phyloP scores from a whole-genome alignment of 1,140 invertebrate species.

The Hirudo medicinalis region DNA sequence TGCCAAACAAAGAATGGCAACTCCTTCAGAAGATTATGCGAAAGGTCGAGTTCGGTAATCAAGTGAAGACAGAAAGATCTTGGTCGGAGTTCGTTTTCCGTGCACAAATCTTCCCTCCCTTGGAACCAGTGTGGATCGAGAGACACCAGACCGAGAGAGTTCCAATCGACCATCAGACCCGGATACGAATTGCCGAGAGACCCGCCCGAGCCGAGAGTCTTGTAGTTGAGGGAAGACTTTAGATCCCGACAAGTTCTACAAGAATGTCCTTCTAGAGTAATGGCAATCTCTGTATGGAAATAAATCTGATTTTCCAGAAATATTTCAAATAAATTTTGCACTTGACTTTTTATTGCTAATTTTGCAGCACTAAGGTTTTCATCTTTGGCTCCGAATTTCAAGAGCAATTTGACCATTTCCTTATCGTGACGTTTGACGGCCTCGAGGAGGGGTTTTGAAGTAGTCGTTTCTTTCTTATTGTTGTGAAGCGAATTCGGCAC shows the following conservation, averaged over 20 bases:
- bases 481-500: neutral
- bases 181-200: neutral
- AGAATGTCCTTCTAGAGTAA: too few relatives aligned
- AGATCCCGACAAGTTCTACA: neutral
- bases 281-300: slow-evolving; percentile 22
- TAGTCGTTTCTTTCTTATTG: neutral
- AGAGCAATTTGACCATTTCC: slow-evolving; percentile 53
- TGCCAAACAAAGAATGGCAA: slow-evolving; percentile 71
- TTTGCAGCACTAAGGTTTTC: slow-evolving; percentile 66
- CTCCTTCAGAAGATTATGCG: slow-evolving; percentile 67
- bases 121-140: neutral
- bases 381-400: slow-evolving; percentile 73
- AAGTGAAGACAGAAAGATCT: neutral
- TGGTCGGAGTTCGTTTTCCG: neutral
- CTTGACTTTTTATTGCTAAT: slow-evolving; percentile 54
- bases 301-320: slow-evolving; percentile 36
- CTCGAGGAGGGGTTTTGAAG: slow-evolving; percentile 54
- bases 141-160: neutral
- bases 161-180: neutral
- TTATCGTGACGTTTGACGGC: slow-evolving; percentile 56
- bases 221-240: neutral
- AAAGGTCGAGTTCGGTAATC: slow-evolving; percentile 84
- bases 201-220: neutral
- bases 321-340: slow-evolving; percentile 59
- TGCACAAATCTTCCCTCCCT: neutral